Conservation (phyloP, 2,113 vertebrate species). For the Cryptomyrus ogoouensis region DNA sequence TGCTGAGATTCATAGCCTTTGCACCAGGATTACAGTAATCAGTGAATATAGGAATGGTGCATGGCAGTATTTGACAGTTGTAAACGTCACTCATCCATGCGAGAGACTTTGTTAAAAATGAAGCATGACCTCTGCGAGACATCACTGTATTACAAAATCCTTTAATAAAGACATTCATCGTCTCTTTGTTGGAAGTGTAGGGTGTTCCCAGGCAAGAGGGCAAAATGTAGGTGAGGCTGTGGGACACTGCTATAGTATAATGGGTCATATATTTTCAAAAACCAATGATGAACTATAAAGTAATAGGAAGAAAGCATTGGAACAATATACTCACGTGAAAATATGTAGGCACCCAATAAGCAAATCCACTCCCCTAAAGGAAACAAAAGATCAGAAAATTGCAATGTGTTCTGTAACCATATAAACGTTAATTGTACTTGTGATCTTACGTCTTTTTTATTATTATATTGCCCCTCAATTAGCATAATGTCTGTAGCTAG, state of each 20-base stretch:
- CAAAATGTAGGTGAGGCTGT: not conserved
- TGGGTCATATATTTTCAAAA: not conserved
- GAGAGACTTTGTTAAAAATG: not conserved
- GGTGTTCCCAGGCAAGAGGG: not conserved
- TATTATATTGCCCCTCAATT: not conserved
- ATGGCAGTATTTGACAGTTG: not conserved
- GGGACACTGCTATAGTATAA: not conserved
- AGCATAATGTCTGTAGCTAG: not conserved
- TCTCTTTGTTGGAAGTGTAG: not conserved
- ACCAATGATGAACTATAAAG: not conserved
- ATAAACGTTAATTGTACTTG: not conserved
- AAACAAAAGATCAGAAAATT: not conserved
- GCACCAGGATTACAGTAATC: slow-evolving; percentile 60
- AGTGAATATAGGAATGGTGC: not conserved
- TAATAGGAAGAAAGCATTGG: not conserved
- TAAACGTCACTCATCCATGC: not conserved
- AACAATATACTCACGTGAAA: not conserved
- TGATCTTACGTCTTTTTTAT: not conserved
- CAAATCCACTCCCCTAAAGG: not conserved
- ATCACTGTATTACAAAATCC: not conserved
- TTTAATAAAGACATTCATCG: not conserved
- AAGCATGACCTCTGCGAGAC: not conserved
- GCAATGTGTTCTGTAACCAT: not conserved
- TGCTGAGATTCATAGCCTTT: slow-evolving; percentile 90
- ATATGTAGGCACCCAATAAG: not conserved